Conservation (phyloP, 92 coral and sea anemone genomes). For the Heteractis magnifica region DNA sequence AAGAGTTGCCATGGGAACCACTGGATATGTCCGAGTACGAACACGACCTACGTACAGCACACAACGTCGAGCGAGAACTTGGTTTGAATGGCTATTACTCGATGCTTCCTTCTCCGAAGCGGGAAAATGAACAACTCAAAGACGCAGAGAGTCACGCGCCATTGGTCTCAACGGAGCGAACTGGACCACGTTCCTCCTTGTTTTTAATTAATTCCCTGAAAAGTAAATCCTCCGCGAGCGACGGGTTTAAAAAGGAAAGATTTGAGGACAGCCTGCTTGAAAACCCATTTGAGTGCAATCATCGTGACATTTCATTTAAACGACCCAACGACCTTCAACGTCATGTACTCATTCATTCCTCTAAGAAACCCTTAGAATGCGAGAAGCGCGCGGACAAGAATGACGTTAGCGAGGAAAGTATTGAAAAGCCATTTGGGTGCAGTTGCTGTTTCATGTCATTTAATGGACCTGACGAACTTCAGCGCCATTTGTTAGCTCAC, state of each 20-base stretch:
- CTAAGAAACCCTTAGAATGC: background rate
- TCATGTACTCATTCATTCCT: background rate
- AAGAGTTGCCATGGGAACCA: conserved; percentile 61
- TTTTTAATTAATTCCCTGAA: conserved; percentile 16
- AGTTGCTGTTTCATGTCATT: conserved; percentile 19
- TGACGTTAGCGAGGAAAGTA: background rate
- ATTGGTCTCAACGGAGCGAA: background rate
- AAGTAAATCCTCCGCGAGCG: background rate
- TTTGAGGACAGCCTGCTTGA: background rate
- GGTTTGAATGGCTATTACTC: conserved; percentile 35
- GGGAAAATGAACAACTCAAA: background rate
- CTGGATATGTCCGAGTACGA: conserved; percentile 80
- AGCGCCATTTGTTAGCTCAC: conserved; percentile 14
- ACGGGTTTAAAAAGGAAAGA: background rate
- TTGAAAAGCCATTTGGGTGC: conserved; percentile 26
- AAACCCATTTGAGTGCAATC: conserved; percentile 6
- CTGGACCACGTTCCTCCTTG: background rate
- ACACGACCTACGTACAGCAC: conserved; percentile 52
- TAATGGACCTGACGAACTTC: conserved; percentile 24
- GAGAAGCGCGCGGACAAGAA: background rate
- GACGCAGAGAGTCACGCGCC: background rate
- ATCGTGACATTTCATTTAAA: background rate
- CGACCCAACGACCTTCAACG: conserved; percentile 1
- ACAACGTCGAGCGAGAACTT: conserved; percentile 52
- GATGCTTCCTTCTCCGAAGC: conserved; percentile 20